Evolutionary conservation across 2,797 vertebrate genomes (phyloP).

Genomic region (Prionace glauca): DNA sequence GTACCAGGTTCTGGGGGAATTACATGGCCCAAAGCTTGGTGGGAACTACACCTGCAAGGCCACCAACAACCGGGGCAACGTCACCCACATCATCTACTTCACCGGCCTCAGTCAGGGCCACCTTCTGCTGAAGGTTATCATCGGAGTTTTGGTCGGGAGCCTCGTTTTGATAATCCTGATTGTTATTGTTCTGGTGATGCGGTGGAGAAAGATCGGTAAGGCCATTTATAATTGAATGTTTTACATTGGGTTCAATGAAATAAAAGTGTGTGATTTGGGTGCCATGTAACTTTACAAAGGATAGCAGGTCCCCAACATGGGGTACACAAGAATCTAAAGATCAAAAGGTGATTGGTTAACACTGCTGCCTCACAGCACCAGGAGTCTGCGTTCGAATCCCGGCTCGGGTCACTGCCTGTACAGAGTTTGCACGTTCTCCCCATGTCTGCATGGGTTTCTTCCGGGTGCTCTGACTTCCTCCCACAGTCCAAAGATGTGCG

Average conservation of each 20-base stretch:
- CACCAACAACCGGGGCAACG: neutral
- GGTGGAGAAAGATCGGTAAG: neutral
- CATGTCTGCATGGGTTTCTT: no score
- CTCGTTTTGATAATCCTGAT: neutral
- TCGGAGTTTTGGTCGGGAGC: neutral
- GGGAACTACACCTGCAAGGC: constrained; percentile 5
- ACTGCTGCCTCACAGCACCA: no score
- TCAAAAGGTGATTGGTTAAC: neutral
- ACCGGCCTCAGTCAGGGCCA: no score
- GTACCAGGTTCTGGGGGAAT: neutral
- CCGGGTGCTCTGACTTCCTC: no score
- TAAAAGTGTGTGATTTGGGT: neutral
- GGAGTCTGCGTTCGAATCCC: no score
- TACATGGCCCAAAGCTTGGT: neutral
- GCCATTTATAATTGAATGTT: neutral
- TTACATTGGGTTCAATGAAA: neutral
- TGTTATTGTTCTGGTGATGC: neutral
- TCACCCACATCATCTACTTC: neutral
- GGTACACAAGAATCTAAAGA: neutral
- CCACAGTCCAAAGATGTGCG: no score
- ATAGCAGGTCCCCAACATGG: neutral
- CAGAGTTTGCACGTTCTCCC: no score
- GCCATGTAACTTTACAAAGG: neutral
- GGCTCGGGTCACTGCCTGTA: no score
- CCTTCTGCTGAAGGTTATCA: neutral